These are phyloP conservation scores for Tachuris rubrigastra DNA, from an alignment of 2,113 vertebrate genomes.

Conservation along the genomic window DNA sequence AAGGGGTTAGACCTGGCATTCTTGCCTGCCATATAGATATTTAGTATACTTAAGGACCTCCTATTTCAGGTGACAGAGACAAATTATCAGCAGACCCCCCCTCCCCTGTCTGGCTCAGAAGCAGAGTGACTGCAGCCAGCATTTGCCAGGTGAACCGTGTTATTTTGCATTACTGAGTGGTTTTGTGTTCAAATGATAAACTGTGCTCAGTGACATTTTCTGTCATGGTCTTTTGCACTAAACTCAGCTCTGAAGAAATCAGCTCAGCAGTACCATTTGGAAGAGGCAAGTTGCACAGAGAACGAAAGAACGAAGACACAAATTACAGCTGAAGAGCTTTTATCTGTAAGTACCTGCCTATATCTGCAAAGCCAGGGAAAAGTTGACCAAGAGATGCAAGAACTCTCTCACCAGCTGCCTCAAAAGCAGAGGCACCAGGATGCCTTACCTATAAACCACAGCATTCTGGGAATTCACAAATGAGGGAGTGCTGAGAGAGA, in stretches of 20 bases:
- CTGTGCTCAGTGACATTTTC: background rate
- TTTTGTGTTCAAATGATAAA: background rate
- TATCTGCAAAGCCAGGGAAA: background rate
- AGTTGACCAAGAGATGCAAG: background rate
- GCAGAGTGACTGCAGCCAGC: background rate
- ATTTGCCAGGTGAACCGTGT: background rate
- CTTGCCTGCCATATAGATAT: background rate
- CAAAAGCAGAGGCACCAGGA: background rate
- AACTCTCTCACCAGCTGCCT: background rate
- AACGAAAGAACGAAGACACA: background rate
- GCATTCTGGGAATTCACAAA: background rate
- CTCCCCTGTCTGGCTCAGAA: background rate
- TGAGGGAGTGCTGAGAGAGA: background rate
- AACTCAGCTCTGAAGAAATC: constrained; percentile 19
- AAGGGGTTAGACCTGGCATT: background rate
- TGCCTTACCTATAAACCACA: background rate
- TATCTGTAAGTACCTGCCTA: background rate
- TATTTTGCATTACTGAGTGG: background rate
- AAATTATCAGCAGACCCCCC: background rate
- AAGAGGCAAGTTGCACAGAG: background rate
- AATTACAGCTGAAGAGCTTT: background rate
- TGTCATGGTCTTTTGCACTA: background rate
- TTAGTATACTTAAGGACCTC: background rate
- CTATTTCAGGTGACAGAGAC: background rate
- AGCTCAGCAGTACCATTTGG: background rate